Percentiles rank a stretch among this genome's conserved stretches.
Conservation (phyloP, 92 coral and sea anemone species). For the Epizoanthus scotinus region DNA sequence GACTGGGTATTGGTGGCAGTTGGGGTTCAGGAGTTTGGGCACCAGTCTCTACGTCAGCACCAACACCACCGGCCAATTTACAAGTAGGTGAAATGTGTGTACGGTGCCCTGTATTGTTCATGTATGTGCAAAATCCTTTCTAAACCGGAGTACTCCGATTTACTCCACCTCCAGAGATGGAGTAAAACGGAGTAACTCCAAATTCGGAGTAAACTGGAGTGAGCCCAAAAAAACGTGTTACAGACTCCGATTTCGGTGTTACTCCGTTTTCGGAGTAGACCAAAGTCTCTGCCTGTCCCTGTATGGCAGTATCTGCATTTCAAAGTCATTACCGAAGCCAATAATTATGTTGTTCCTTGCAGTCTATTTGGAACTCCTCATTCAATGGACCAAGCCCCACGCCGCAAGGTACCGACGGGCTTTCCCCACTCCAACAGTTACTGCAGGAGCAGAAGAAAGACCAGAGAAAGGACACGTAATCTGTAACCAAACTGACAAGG, state of each 20-base stretch:
- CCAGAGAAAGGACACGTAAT: conserved; percentile 73
- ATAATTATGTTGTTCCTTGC: conserved; percentile 4
- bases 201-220: no score
- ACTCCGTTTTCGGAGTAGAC: no score
- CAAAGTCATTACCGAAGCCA: background rate
- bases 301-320: background rate
- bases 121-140: background rate
- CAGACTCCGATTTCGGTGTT: no score
- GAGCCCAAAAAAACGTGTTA: no score
- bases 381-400: conserved; percentile 61
- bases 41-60: conserved; percentile 62
- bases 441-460: conserved; percentile 96
- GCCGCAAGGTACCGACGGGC: conserved; percentile 58
- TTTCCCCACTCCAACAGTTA: conserved; percentile 94
- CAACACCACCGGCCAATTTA: conserved; percentile 32
- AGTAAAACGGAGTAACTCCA: no score
- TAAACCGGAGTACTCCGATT: no score
- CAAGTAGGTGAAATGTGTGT: conserved; percentile 10
- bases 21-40: conserved; percentile 96
- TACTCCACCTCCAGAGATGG: no score
- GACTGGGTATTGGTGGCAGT: conserved; percentile 82
- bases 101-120: background rate
- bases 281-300: background rate
- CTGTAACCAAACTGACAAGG: background rate
- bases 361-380: conserved; percentile 96